These are phyloP conservation scores for Agrotis clavis DNA, from an alignment of 2,888 invertebrate species.

Conservation along the genomic window DNA sequence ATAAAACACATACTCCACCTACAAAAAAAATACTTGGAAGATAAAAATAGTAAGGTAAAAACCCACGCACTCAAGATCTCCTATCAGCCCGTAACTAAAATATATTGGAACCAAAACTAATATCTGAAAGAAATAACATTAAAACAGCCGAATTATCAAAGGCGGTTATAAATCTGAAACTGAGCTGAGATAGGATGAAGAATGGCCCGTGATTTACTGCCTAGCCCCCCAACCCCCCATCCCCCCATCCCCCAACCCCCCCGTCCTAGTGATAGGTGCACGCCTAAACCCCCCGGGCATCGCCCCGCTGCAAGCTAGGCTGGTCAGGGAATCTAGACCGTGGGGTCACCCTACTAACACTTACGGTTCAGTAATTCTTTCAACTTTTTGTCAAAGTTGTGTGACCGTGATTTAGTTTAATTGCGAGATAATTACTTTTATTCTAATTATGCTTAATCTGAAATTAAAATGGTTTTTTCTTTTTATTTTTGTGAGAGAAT, in stretches of 20 bases:
- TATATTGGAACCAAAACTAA: constrained; percentile 25
- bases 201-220: constrained; percentile 64
- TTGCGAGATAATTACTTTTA: constrained; percentile 1
- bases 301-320: constrained; percentile 47
- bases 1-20: background rate
- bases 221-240: constrained; percentile 7
- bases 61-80: background rate
- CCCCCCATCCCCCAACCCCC: background rate
- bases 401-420: constrained; percentile 7
- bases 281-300: constrained; percentile 39
- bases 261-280: constrained; percentile 13
- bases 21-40: background rate
- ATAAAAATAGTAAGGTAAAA: background rate
- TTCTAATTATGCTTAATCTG: background rate
- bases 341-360: constrained; percentile 52
- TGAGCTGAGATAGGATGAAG: constrained; percentile 66
- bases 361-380: constrained; percentile 22
- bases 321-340: constrained; percentile 56
- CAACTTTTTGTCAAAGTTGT: background rate
- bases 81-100: background rate
- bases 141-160: constrained; percentile 52
- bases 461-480: background rate
- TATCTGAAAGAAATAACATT: constrained; percentile 39
- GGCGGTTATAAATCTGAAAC: constrained; percentile 62
- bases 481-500: background rate